Conservation (phyloP, 2,797 vertebrate species). For the Tauraco hartlaubi region DNA sequence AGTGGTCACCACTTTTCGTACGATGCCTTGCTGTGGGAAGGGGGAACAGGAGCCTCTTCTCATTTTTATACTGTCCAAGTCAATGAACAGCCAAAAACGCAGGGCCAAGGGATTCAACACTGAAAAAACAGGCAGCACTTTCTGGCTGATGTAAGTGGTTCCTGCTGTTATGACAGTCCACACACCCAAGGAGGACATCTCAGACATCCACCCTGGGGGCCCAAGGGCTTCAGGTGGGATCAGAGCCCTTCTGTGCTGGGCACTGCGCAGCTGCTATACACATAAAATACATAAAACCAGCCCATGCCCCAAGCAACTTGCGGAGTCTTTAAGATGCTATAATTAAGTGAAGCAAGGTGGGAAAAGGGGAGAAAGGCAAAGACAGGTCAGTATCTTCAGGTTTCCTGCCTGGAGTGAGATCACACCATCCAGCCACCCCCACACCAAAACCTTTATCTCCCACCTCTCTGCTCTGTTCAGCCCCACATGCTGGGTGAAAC, state of each 20-base stretch:
- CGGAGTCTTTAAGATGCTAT: background rate
- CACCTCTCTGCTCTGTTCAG: background rate
- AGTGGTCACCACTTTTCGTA: background rate
- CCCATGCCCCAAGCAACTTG: background rate
- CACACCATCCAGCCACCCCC: background rate
- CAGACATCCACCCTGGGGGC: fast-evolving
- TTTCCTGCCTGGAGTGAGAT: background rate
- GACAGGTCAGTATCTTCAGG: background rate
- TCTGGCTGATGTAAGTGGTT: background rate
- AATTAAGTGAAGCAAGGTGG: background rate
- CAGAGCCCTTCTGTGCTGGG: background rate
- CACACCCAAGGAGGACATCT: background rate
- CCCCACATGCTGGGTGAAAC: background rate
- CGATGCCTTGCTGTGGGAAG: background rate
- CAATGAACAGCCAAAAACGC: background rate
- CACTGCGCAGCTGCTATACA: background rate
- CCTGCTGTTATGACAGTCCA: fast-evolving
- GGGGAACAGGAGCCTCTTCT: background rate
- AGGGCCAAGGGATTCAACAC: background rate
- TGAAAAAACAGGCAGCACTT: background rate
- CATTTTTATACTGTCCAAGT: background rate
- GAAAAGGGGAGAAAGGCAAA: background rate
- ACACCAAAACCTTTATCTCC: background rate
- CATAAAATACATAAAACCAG: background rate
- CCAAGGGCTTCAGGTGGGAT: background rate